Percentiles rank a stretch among this genome's conserved stretches.
Conservation (phyloP, 2,113 vertebrate species). For the Tachysurus vachellii region DNA sequence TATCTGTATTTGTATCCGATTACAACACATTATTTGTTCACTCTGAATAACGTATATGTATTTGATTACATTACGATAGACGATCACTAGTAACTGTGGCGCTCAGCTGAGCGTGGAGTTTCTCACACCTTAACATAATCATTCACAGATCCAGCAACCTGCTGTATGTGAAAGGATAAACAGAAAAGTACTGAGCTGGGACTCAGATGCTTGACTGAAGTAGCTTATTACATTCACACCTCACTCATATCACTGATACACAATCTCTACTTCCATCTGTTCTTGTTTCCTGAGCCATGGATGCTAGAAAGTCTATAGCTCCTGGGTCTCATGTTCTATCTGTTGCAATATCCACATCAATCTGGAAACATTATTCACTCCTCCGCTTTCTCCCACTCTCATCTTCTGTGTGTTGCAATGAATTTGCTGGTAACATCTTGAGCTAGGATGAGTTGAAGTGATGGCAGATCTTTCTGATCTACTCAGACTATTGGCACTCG, state of each 20-base stretch:
- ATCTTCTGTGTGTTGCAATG: neutral
- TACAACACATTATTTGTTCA: neutral
- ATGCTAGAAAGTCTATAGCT: conserved; percentile 17
- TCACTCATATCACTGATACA: conserved; percentile 7
- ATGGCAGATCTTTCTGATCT: conserved; percentile 28
- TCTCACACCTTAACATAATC: neutral
- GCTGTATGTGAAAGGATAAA: neutral
- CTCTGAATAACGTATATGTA: neutral
- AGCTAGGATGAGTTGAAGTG: conserved; percentile 14
- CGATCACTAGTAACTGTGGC: too few relatives aligned
- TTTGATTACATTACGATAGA: neutral
- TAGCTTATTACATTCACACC: conserved; percentile 15
- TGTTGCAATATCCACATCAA: conserved; percentile 21
- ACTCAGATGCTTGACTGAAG: conserved; percentile 6
- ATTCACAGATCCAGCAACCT: neutral
- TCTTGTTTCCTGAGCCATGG: conserved; percentile 23
- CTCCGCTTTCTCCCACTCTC: conserved; percentile 3
- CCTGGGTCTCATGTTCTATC: conserved; percentile 15
- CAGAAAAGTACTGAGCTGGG: neutral
- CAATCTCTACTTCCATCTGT: conserved; percentile 7
- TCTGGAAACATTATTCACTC: conserved; percentile 17
- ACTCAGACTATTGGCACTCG: conserved; percentile 16
- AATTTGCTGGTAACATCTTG: conserved; percentile 15
- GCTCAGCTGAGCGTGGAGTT: neutral
- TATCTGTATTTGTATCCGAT: neutral